Evolutionary conservation across 1,140 invertebrate genomes (phyloP), one percentile per base, ranked within the genome.

Genomic region (Copidosoma floridanum): DNA sequence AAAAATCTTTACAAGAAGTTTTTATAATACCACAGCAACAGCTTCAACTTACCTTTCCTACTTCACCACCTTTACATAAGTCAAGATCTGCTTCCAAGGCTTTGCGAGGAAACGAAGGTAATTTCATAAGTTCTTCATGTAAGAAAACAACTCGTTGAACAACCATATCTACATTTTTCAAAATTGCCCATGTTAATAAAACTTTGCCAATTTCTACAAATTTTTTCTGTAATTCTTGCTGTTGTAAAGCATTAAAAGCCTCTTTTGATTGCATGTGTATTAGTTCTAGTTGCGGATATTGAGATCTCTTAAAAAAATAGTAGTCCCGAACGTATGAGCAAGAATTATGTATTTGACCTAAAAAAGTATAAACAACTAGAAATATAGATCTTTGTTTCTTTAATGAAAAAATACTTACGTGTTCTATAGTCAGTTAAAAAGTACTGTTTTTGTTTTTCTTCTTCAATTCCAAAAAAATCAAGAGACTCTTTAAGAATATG

Each of bases 271-370:
- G 88, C 91, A 99, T 94, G 62, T 95, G 88, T 14, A 97, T 89
- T n/a, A 99, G 80, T 64, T 93, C 91, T 27, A 99, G 81, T 78
- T 99, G 95, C 0, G 98, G 97, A 79, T 99, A 99, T 74, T 98
- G 95, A 0, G 96, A 97, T 20, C 98, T 85, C 74, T 98, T 97
- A 80, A 99, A 99, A 78, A 99, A 99, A 77, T 99, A 99, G 76
- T 96, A 94, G 73, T 99, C 98, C 47, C 98, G 82, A 0, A 98
- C 96, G 76, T 96, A 98, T 20, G 91, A 90, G 58, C 91, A 89
- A 0, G 94, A 88, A 79, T 97, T 98, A 68, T 95, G 92, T 65
- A 97, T 96, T 85, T 95, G 93, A 82, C 92, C 94, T 96, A 37
- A 12, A 32, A 32, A 43, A 10, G 53, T 43, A 27, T 20, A 43